Evolutionary conservation across 2,797 vertebrate genomes (phyloP), one percentile per base, ranked within the genome.

Genomic region (Leptoclinus maculatus): DNA sequence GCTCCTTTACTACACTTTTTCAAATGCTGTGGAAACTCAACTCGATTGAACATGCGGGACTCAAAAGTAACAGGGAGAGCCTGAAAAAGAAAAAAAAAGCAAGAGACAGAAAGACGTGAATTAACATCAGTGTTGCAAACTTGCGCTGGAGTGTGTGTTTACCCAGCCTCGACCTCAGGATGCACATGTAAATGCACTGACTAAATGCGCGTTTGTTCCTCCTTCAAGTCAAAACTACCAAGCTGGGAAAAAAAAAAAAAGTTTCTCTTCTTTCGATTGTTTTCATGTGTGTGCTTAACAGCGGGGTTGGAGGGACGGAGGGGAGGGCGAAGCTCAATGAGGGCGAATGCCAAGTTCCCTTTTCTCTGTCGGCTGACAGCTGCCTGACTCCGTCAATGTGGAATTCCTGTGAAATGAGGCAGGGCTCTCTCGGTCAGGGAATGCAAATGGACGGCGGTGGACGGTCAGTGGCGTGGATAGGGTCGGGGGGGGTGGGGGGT

Each of bases 351-450:
- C 92, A 92, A 89, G 88, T 89, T 89, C 83, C 19, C 80, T 72
- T 89, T 89, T 90, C 87, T 89, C 87, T 64, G 80, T 87, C 89
- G 66, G 91, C 89, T 94, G 94, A 95, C 94, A 95, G 95, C 94
- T 95, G 95, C 94, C 91, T 90, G 91, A 92, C 87, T 94, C 93
- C 70, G 84, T 94, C 94, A 94, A 83, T 91, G 92, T 88, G 74
- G 92, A 90, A 95, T 94, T 95, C 94, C 93, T 94, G 93, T 88
- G 93, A 94, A 95, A 94, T 93, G 92, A 94, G 92, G 88, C 89
- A 89, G 91, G 80, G 86, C 91, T 90, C 91, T 90, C 82, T 87
- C 79, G 82, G 91, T 91, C 87, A 88, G 90, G 79, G 91, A 94
- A 94, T 94, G 93, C 90, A 94, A 94, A 95, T 91, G 92, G 86